A percentile compares a stretch with the other conserved stretches of the same genome.
Evolutionary conservation across 1,140 invertebrate species (phyloP).

Genomic region (Sipha flava): DNA sequence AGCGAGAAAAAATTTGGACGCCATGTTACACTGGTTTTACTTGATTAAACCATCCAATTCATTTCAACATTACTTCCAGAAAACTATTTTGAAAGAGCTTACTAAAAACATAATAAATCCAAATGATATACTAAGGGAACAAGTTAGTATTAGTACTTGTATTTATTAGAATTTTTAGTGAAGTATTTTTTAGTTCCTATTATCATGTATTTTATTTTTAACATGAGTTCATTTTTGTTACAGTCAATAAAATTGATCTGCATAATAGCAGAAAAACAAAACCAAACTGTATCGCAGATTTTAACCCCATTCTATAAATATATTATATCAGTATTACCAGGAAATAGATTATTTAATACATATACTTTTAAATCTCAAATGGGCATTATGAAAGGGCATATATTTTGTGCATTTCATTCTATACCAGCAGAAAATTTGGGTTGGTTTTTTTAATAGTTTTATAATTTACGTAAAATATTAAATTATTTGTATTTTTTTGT

Average conservation of each 20-base stretch:
- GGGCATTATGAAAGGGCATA: slow-evolving; percentile 6
- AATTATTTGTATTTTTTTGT: neutral
- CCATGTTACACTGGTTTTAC: neutral
- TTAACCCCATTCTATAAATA: neutral
- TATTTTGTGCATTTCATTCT: neutral
- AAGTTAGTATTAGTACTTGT: neutral
- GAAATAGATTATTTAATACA: neutral
- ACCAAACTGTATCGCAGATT: neutral
- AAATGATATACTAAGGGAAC: neutral
- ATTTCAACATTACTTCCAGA: neutral
- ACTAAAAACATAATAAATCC: neutral
- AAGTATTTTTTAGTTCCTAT: no score
- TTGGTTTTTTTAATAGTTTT: neutral
- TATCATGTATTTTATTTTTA: neutral
- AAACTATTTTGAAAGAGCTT: neutral
- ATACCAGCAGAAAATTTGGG: neutral
- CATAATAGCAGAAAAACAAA: neutral
- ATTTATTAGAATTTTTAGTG: neutral
- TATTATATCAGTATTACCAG: neutral
- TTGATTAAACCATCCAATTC: neutral
- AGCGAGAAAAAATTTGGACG: neutral
- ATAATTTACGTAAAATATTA: neutral
- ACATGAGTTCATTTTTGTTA: neutral
- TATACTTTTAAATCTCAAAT: slow-evolving; percentile 15
- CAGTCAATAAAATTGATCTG: neutral